Conservation (phyloP, 2,797 vertebrate genomes). For the Catostomus latipinnis region DNA sequence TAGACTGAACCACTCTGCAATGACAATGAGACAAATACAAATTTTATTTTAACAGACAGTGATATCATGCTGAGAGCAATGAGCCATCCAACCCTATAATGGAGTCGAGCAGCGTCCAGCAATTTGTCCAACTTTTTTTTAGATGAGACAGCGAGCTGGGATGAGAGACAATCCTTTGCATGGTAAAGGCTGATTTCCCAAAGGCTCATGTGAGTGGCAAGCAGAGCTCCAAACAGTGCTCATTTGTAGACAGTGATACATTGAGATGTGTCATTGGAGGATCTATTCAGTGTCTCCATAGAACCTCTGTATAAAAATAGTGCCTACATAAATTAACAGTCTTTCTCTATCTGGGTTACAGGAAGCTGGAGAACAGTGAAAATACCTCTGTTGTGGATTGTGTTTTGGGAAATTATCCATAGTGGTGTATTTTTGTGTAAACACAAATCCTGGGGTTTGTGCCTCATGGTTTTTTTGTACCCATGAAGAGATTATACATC, state of each 20-base stretch:
- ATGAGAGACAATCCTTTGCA: constrained; percentile 35
- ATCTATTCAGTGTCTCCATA: too few relatives aligned
- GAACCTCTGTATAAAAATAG: too few relatives aligned
- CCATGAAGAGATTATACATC: too few relatives aligned
- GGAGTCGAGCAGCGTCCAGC: constrained; percentile 23
- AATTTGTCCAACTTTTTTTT: constrained; percentile 20
- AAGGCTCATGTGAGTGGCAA: too few relatives aligned
- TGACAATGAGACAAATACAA: constrained; percentile 22
- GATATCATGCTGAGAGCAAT: constrained; percentile 24
- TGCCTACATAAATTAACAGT: too few relatives aligned
- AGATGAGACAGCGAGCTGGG: constrained; percentile 12
- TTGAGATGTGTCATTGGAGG: too few relatives aligned
- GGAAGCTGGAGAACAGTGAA: not conserved
- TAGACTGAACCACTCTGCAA: not conserved
- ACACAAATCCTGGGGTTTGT: constrained; percentile 16
- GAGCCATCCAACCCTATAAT: constrained; percentile 23
- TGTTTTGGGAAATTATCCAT: constrained; percentile 21
- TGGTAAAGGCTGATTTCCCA: constrained; percentile 29
- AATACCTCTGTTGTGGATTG: constrained; percentile 3
- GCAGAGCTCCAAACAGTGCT: too few relatives aligned
- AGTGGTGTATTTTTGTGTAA: not conserved
- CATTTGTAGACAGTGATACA: too few relatives aligned
- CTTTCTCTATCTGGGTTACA: too few relatives aligned
- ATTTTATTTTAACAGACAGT: constrained; percentile 14
- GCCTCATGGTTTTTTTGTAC: not conserved